Conservation (phyloP, 2,888 invertebrate genomes). For the Halictus ligatus region DNA sequence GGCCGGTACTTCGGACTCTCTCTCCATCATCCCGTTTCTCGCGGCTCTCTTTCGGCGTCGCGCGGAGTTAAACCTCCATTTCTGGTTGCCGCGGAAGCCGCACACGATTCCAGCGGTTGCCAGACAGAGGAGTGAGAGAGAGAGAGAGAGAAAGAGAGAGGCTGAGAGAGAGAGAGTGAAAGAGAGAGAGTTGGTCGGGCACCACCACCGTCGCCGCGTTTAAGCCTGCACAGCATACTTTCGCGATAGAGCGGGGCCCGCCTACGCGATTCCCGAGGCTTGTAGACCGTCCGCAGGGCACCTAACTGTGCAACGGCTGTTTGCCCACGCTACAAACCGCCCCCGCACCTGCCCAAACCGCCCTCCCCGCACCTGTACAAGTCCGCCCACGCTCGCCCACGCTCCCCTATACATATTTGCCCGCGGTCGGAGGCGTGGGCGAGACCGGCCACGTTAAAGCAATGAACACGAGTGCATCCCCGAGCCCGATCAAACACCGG, state of each 20-base stretch:
- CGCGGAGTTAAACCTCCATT: conserved; percentile 40
- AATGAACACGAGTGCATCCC: conserved; percentile 36
- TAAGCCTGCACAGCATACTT: conserved; percentile 53
- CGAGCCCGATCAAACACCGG: conserved; percentile 50
- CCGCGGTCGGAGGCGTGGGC: conserved; percentile 55
- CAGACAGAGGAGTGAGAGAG: not conserved
- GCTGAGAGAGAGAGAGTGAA: too few species aligned
- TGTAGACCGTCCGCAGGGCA: conserved; percentile 8
- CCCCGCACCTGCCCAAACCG: not conserved
- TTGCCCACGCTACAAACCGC: conserved; percentile 11
- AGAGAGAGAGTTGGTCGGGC: not conserved
- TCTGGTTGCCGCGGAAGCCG: conserved; percentile 43
- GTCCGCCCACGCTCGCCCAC: not conserved
- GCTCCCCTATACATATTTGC: conserved; percentile 55
- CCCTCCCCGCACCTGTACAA: not conserved
- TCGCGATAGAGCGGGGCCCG: conserved; percentile 20
- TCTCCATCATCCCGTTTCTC: not conserved
- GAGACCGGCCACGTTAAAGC: conserved; percentile 52
- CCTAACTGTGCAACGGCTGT: conserved; percentile 13
- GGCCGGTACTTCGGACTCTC: not conserved
- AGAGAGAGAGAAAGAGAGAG: too few species aligned
- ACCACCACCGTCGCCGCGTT: conserved; percentile 27
- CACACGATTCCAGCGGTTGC: conserved; percentile 54
- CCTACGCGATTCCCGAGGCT: conserved; percentile 38
- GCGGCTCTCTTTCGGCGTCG: conserved; percentile 13